Conservation (phyloP, 1,140 invertebrate genomes). For the Drosophila albomicans region DNA sequence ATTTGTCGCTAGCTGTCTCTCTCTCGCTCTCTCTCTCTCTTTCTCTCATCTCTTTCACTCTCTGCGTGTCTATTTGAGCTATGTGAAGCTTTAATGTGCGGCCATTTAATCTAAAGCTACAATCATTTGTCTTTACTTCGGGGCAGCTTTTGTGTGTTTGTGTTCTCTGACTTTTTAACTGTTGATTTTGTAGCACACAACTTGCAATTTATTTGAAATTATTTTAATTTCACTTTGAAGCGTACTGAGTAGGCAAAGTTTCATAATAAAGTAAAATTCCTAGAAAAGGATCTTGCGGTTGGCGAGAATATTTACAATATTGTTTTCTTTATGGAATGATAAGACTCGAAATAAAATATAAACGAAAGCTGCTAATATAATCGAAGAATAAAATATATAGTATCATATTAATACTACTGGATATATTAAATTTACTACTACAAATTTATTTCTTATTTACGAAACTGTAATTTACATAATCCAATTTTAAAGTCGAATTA, state of each 20-base stretch:
- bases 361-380: too few relatives aligned
- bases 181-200: conserved; percentile 16
- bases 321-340: too few relatives aligned
- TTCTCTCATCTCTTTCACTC: too few relatives aligned
- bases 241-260: background rate
- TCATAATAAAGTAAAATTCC: background rate
- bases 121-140: conserved; percentile 36
- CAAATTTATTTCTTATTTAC: too few relatives aligned
- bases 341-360: too few relatives aligned
- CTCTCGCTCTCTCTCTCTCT: background rate
- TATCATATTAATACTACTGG: too few relatives aligned
- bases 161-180: conserved; percentile 19
- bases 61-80: background rate
- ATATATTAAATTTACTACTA: too few relatives aligned
- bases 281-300: background rate
- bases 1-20: conserved; percentile 19
- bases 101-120: conserved; percentile 46
- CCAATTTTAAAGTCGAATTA: too few relatives aligned
- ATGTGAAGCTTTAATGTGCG: conserved; percentile 41
- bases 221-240: conserved; percentile 5
- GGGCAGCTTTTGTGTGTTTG: background rate
- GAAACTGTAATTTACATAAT: too few relatives aligned
- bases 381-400: too few relatives aligned
- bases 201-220: conserved; percentile 1
- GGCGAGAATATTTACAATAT: too few relatives aligned